Conservation (phyloP, 2,797 vertebrate genomes). For the Schizothorax lantsangensis region DNA sequence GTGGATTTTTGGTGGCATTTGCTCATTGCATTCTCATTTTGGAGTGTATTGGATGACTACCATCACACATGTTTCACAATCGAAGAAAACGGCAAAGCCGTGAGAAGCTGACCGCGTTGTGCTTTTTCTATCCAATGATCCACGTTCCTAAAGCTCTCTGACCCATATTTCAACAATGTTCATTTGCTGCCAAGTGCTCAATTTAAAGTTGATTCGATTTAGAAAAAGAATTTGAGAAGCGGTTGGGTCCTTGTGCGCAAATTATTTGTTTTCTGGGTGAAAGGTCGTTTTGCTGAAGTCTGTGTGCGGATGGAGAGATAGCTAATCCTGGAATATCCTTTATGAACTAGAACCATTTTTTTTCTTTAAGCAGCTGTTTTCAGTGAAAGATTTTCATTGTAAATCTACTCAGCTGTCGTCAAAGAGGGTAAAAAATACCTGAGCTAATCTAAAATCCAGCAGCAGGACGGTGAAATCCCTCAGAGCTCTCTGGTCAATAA, state of each 20-base stretch:
- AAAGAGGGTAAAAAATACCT: slow-evolving; percentile 46
- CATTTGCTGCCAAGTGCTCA: slow-evolving; percentile 50
- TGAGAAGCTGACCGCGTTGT: slow-evolving; percentile 10
- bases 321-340: slow-evolving; percentile 37
- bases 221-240: slow-evolving; percentile 43
- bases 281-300: slow-evolving; percentile 55
- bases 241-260: slow-evolving; percentile 8
- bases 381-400: slow-evolving; percentile 49
- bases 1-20: slow-evolving; percentile 56
- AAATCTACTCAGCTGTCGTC: slow-evolving; percentile 55
- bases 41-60: slow-evolving; percentile 51
- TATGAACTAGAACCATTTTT: slow-evolving; percentile 31
- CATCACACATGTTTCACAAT: slow-evolving; percentile 47
- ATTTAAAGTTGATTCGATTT: slow-evolving; percentile 54
- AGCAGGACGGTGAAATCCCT: slow-evolving; percentile 26
- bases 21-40: slow-evolving; percentile 50
- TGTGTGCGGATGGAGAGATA: background rate
- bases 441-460: slow-evolving; percentile 49
- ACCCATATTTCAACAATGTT: slow-evolving; percentile 50
- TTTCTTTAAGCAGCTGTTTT: slow-evolving; percentile 66
- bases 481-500: slow-evolving; percentile 35
- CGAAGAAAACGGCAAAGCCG: slow-evolving; percentile 43
- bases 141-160: slow-evolving; percentile 28
- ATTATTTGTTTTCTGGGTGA: slow-evolving; percentile 62
- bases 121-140: slow-evolving; percentile 10